Base-by-base conservation (phyloP, 2,797 vertebrate genomes). In the Smutsia temminckii region DNA sequence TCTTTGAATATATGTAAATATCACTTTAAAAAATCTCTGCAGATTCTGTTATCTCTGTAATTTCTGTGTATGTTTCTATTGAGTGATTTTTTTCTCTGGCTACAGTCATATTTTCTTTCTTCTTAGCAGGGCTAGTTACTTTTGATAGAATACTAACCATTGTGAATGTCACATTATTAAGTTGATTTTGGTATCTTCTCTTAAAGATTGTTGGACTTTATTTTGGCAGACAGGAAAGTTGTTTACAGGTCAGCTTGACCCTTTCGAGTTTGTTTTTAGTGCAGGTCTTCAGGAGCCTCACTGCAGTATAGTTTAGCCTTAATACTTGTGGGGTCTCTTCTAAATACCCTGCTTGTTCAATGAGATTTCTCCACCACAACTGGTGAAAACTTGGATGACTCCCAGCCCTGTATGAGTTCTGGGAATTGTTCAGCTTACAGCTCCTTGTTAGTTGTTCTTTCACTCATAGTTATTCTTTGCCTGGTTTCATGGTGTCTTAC, bases 311-410 rank as follows among this genome's bases (percentile, higher is more conserved):
- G 14, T 49, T 92, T 46, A 55, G 79, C 34, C 1, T 59, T 90
- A 34, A 27, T 40, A 51, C n/a, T 89, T 89, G 29, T 42, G 88
- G 80, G 64, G 12, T 87, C 25, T 96, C 34, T 83, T 84, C 55
- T 89, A 74, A 96, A 93, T 72, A 40, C 32, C 42, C 42, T 66
- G 14, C 40, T 95, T 97, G 85, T 96, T 94, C 51, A 34, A 4
- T 75, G 46, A 51, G 20, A n/a, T 86, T 71, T 93, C 84, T 68
- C 40, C 17, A 42, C 71, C 75, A 90, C 27, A 61, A 40, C 40
- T 81, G 72, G 68, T 92, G 85, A 95, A 93, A 88, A 79, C 49
- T 63, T 95, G 96, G 74, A 80, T 66, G 64, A 37, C 63, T 83
- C 86, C 61, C 86, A 95, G 86, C 37, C 51, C 71, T 92, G 46